These are phyloP conservation scores for Trachelipus rathkii DNA, from an alignment of 1,140 invertebrate genomes.

Conservation along the genomic window DNA sequence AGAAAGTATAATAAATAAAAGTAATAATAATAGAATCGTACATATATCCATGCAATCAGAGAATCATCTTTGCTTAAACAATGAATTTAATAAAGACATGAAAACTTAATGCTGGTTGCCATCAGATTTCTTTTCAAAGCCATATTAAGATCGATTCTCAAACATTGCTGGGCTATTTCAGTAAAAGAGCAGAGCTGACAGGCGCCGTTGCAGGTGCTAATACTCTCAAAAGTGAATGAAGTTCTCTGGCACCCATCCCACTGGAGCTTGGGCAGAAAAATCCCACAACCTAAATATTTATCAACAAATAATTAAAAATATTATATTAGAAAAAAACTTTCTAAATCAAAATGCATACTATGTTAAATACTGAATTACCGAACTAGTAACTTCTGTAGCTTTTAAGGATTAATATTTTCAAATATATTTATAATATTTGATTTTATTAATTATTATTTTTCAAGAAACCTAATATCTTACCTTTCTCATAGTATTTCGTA, in stretches of 20 bases:
- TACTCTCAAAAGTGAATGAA: constrained; percentile 73
- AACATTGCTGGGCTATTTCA: constrained; percentile 65
- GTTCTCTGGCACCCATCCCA: constrained; percentile 59
- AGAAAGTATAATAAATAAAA: too few species aligned
- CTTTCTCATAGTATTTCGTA: constrained; percentile 78
- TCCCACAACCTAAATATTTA: constrained; percentile 27
- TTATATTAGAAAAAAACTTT: too few species aligned
- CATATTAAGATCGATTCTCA: constrained; percentile 54
- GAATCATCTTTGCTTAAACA: too few species aligned
- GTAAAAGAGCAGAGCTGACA: constrained; percentile 68
- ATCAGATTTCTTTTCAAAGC: constrained; percentile 34
- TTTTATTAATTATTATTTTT: too few species aligned
- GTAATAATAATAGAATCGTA: too few species aligned
- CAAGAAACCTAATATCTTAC: constrained; percentile 49
- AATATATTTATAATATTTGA: too few species aligned
- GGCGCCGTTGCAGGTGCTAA: constrained; percentile 77
- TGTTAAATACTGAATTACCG: too few species aligned
- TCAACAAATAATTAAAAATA: not conserved
- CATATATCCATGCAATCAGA: too few species aligned
- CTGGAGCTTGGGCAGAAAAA: constrained; percentile 36
- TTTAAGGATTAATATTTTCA: too few species aligned
- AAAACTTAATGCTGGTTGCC: constrained; percentile 33
- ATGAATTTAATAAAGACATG: too few species aligned
- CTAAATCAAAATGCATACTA: too few species aligned
- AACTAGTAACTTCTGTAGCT: too few species aligned